These are phyloP conservation scores for Drosophila equinoxialis DNA, from an alignment of 1,140 invertebrate species.

Conservation along the genomic window DNA sequence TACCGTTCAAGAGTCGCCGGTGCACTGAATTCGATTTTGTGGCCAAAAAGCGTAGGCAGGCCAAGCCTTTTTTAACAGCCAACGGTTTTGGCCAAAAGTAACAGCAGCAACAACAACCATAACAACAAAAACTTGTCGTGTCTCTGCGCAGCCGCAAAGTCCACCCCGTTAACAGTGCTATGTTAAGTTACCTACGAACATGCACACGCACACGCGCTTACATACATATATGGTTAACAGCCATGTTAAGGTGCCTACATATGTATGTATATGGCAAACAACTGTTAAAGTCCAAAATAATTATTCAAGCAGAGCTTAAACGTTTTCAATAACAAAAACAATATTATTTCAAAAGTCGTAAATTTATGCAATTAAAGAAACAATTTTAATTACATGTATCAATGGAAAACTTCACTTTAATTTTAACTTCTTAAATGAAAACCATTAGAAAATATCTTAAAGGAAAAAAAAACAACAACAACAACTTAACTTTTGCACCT, in stretches of 20 bases:
- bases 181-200: conserved; percentile 13
- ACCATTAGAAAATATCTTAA: too few relatives aligned
- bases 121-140: conserved; percentile 29
- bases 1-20: conserved; percentile 82
- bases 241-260: not conserved
- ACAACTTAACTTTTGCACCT: too few relatives aligned
- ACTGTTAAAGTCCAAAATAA: not conserved
- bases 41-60: conserved; percentile 67
- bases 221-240: not conserved
- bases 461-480: too few relatives aligned
- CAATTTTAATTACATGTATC: too few relatives aligned
- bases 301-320: too few relatives aligned
- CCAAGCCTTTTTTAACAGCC: conserved; percentile 27
- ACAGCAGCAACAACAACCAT: conserved; percentile 10
- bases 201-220: too few relatives aligned
- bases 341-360: too few relatives aligned
- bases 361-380: not conserved
- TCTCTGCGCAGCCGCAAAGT: conserved; percentile 66
- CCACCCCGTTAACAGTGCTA: conserved; percentile 35
- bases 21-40: conserved; percentile 74
- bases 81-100: conserved; percentile 32
- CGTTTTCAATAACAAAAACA: too few relatives aligned
- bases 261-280: not conserved
- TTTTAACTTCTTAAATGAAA: too few relatives aligned
- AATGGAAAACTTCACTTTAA: too few relatives aligned